Conservation (phyloP, 2,797 vertebrate species). For the Phoeniculus purpureus region DNA sequence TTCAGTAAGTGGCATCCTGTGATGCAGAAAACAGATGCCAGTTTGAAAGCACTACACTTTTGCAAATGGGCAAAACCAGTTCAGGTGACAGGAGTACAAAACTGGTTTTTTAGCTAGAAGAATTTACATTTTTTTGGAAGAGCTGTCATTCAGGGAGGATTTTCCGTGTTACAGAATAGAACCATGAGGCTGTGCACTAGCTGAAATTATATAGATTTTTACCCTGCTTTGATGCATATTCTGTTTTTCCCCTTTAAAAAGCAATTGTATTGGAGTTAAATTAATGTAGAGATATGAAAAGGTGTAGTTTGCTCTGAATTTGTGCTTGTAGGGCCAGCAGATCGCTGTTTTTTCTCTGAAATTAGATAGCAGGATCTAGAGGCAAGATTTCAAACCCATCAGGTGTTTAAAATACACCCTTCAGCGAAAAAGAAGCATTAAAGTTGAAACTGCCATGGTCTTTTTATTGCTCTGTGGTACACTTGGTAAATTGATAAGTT, state of each 20-base stretch:
- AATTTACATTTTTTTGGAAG: background rate
- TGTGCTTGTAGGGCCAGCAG: conserved; percentile 54
- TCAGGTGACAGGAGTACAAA: background rate
- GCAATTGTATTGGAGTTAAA: conserved; percentile 57
- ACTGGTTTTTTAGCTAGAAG: background rate
- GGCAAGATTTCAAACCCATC: conserved; percentile 67
- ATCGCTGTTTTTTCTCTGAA: conserved; percentile 63
- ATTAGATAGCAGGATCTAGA: conserved; percentile 65
- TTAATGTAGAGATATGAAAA: conserved; percentile 56
- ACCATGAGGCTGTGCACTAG: background rate
- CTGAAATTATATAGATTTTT: conserved; percentile 54
- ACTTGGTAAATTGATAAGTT: conserved; percentile 56
- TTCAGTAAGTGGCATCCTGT: background rate
- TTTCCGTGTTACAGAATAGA: background rate
- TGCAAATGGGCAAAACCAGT: background rate
- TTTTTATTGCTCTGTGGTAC: conserved; percentile 61
- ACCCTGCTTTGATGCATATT: conserved; percentile 29
- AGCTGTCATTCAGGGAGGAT: background rate
- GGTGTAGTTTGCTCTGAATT: conserved; percentile 51
- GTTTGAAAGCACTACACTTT: conserved; percentile 2
- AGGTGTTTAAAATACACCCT: conserved; percentile 68
- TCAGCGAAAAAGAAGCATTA: conserved; percentile 58
- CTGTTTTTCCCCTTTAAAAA: conserved; percentile 39
- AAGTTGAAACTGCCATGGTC: conserved; percentile 64
- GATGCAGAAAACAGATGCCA: background rate